These are phyloP conservation scores for Tragelaphus scriptus DNA, from an alignment of 2,113 vertebrate genomes.

Conservation along the genomic window DNA sequence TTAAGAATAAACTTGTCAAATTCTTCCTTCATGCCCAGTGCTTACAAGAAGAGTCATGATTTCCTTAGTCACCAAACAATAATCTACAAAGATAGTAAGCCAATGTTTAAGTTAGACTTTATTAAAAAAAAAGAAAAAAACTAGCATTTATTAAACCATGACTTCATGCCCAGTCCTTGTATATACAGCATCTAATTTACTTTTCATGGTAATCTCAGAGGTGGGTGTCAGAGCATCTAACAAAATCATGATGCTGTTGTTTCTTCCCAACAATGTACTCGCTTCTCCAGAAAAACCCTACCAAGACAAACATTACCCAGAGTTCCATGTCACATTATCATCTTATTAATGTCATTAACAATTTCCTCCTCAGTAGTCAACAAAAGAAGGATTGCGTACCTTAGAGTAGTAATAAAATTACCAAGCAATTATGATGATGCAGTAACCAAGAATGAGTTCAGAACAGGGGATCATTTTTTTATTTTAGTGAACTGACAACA, in stretches of 20 bases:
- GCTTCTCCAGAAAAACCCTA: neutral
- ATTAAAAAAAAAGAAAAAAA: neutral
- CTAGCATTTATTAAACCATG: neutral
- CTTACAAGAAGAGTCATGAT: neutral
- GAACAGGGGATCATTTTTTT: neutral
- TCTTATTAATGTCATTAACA: constrained; percentile 67
- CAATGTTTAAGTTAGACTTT: neutral
- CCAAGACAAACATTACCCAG: constrained; percentile 13
- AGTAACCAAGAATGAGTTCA: constrained; percentile 3
- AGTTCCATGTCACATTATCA: constrained; percentile 51
- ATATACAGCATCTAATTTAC: neutral
- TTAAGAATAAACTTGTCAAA: constrained; percentile 15
- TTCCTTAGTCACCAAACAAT: neutral
- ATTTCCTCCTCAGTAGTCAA: constrained; percentile 54
- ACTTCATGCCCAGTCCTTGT: neutral
- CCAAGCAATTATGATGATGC: constrained; percentile 33
- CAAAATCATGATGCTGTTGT: neutral
- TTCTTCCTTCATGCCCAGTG: neutral
- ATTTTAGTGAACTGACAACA: neutral
- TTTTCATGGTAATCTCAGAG: neutral
- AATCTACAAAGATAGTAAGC: neutral
- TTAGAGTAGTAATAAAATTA: constrained; percentile 6
- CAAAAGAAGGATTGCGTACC: constrained; percentile 31
- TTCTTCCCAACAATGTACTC: neutral
- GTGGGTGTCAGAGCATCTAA: neutral